Conservation (phyloP, 37 sponge, comb jelly and placozoan species). For the Haliclona indistincta region DNA sequence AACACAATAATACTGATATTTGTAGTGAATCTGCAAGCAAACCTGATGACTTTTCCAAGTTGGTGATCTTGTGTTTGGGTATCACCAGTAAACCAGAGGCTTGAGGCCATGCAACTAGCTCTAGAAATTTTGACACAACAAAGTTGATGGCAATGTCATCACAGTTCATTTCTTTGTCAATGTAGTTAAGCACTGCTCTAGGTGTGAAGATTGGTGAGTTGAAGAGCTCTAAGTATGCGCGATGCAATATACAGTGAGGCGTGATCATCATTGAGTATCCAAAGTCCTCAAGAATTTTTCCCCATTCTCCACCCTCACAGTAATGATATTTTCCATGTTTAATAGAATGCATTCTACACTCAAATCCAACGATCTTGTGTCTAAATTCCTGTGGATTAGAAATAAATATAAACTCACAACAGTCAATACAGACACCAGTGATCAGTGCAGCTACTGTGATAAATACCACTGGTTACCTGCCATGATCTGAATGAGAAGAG, state of each 20-base stretch:
- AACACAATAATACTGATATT: no score
- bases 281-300: neutral
- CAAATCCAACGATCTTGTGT: conserved; percentile 30
- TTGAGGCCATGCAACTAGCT: conserved; percentile 13
- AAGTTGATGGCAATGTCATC: conserved; percentile 34
- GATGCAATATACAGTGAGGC: conserved; percentile 10
- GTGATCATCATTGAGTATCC: conserved; percentile 36
- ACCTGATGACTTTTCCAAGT: no score
- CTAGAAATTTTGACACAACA: conserved; percentile 30
- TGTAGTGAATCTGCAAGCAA: no score
- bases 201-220: conserved; percentile 4
- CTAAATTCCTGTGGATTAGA: conserved; percentile 1
- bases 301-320: neutral
- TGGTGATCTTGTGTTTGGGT: neutral
- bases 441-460: no score
- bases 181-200: conserved; percentile 9
- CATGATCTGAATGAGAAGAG: conserved; percentile 28
- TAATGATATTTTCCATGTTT: neutral
- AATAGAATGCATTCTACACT: neutral
- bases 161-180: conserved; percentile 30
- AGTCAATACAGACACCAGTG: no score
- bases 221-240: conserved; percentile 32
- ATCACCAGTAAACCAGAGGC: neutral
- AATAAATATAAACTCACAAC: no score
- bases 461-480: conserved; percentile 30